These are phyloP conservation scores for Brachionus sp. DNA, from an alignment of 1,140 invertebrate genomes.

Conservation along the genomic window DNA sequence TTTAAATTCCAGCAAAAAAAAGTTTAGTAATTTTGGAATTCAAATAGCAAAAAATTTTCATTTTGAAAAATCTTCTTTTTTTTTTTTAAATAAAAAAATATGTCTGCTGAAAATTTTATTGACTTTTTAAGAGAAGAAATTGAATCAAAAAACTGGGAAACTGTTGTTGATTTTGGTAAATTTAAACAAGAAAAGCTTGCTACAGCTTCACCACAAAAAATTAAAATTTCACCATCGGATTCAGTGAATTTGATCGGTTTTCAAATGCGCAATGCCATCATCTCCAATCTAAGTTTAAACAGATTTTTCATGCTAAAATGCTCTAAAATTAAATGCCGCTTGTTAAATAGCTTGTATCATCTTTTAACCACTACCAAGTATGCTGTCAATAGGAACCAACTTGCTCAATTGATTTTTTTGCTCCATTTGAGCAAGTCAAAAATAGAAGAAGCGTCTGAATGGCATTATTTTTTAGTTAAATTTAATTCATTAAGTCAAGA, in stretches of 20 bases:
- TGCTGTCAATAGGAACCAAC: not conserved
- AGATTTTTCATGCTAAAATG: not conserved
- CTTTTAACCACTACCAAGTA: not conserved
- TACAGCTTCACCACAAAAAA: not conserved
- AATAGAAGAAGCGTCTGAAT: slow-evolving; percentile 1
- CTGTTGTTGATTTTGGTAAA: not conserved
- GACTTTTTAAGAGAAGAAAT: not conserved
- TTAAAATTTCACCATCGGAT: not conserved
- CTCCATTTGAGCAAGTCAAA: not conserved
- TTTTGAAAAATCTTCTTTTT: no score
- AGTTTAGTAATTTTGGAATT: no score
- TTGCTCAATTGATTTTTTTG: not conserved
- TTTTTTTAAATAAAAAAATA: not conserved
- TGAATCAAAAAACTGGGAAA: not conserved
- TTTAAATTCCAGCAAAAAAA: no score
- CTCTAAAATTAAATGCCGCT: not conserved
- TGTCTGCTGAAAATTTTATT: not conserved
- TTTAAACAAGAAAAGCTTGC: not conserved
- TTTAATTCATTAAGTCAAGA: not conserved
- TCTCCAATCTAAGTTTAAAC: not conserved
- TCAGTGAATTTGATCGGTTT: not conserved
- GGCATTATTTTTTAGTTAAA: not conserved
- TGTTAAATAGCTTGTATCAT: not conserved
- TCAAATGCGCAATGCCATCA: not conserved
- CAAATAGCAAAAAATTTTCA: no score